Evolutionary conservation across 2,113 vertebrate species (phyloP), one percentile per base, ranked within the genome.

Genomic region (Leucopsar rothschildi): DNA sequence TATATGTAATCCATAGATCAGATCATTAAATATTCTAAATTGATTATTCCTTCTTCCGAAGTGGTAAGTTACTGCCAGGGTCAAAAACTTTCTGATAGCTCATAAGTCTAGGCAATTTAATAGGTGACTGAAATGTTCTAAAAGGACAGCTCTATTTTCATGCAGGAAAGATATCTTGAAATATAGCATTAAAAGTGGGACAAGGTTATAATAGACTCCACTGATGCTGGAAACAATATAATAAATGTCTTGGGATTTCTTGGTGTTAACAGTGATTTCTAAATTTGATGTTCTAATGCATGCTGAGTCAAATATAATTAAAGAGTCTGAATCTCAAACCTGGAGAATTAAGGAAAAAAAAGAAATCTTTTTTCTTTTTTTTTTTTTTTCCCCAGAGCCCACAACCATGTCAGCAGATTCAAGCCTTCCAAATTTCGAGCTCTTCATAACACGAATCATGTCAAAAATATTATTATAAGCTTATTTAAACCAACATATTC

Each of bases 331-430:
- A 76, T 37, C 10, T 2, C 37, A 68, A 49, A 4, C 17, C 40
- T 71, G 20, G 44, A 69, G 5, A 42, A 88, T 25, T 50, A 37
- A 11, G 16, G 18, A 1, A 9, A 17, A 11, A 11, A 27, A 2
- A 33, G 10, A 8, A 28, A 52, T 28, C 9, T 2, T 3, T 25
- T 11, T 16, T 25, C 22, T 6, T 5, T 5, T 12, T 9, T 35
- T 12, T 9, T 35, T 31, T 6, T 2, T 33, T 12, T 0, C 0
- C 9, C 4, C 6, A 49, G 25, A 69, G 19, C 5, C 16, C 27
- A 82, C 21, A 57, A 15, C 45, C 29, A 78, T 12, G 7, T 11
- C 11, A 81, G 50, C 66, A 82, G 17, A 21, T 76, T 27, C 81
- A 90, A 82, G 11, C 5, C 15, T 75, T 77, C 23, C 28, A 72